Evolutionary conservation across 2,888 invertebrate genomes (phyloP), one percentile per base, ranked within the genome.

Genomic region (Ferrisia virgata): DNA sequence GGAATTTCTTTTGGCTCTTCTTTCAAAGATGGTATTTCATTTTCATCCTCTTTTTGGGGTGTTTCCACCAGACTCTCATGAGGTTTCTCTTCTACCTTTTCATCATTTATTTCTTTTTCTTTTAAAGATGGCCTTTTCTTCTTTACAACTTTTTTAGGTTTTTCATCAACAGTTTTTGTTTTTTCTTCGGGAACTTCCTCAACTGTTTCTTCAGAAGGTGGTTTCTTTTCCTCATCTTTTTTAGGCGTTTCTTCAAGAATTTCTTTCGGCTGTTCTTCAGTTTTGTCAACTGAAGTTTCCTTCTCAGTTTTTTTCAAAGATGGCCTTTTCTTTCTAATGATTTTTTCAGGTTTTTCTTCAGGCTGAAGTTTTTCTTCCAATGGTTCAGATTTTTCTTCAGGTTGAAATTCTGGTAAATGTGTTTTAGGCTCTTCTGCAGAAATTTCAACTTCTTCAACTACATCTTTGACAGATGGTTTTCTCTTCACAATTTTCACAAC

Each of bases 391-490:
- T 95, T 95, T 0, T 94, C 93, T 89, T 95, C 94, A 86, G 96
- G 95, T 89, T n/a, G n/a, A n/a, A n/a, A n/a, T n/a, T n/a, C n/a
- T n/a, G n/a, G n/a, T n/a, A n/a, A n/a, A n/a, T n/a, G n/a, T n/a
- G n/a, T n/a, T n/a, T n/a, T n/a, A n/a, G n/a, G n/a, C n/a, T n/a
- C 94, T 87, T 95, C 94, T 90, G 95, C 95, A 88, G 94, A 94
- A 0, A 93, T 94, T 90, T 93, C 53, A 58, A 33, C 22, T 9
- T 84, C 84, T 13, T 64, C 31, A 31, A 28, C 22, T 13, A 18
- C 18, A 6, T 84, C 79, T 18, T 47, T 64, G 2, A 36, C 31
- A 0, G 79, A 53, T 15, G 85, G 43, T 22, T 53, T 79, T 36
- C 43, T 84, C 25, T 79, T 84, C 1, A 79, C 79, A 43, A 43